Evolutionary conservation across 2,113 vertebrate genomes (phyloP).

Genomic region (Paramormyrops kingsleyae): DNA sequence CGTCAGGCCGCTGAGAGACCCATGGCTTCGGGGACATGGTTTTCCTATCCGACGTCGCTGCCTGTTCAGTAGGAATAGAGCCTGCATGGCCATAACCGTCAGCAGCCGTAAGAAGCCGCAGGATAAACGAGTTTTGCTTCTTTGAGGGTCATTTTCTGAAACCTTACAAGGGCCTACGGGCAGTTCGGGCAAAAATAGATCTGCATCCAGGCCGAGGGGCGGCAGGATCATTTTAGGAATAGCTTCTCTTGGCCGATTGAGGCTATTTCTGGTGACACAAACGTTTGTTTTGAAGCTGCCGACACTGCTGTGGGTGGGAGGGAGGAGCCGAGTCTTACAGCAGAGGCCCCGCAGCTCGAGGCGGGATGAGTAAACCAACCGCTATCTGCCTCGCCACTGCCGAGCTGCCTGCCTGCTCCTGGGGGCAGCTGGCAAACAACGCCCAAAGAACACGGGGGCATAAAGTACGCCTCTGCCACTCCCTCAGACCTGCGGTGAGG

Average conservation of each 20-base stretch:
- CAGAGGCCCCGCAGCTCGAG: not conserved
- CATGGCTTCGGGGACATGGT: not conserved
- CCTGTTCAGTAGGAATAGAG: not conserved
- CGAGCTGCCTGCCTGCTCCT: not conserved
- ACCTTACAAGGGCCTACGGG: slow-evolving; percentile 9
- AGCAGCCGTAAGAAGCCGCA: not conserved
- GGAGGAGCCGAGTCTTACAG: not conserved
- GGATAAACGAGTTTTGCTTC: slow-evolving; percentile 1
- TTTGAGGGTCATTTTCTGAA: not conserved
- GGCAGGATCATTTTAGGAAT: slow-evolving; percentile 21
- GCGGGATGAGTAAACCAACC: not conserved
- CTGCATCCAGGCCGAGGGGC: not conserved
- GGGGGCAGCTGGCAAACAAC: not conserved
- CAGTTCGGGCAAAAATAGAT: slow-evolving; percentile 15
- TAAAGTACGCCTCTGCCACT: not conserved
- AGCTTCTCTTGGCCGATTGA: slow-evolving; percentile 5
- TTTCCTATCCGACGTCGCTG: not conserved
- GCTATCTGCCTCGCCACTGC: not conserved
- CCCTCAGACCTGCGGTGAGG: not conserved
- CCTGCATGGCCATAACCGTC: not conserved
- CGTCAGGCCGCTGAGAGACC: too few species aligned
- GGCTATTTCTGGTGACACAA: slow-evolving; percentile 20
- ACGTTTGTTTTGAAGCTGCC: slow-evolving; percentile 15
- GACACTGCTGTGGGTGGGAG: not conserved
- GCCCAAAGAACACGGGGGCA: not conserved